Evolutionary conservation across 2,888 invertebrate species (phyloP).

Genomic region (Drosophila dives): DNA sequence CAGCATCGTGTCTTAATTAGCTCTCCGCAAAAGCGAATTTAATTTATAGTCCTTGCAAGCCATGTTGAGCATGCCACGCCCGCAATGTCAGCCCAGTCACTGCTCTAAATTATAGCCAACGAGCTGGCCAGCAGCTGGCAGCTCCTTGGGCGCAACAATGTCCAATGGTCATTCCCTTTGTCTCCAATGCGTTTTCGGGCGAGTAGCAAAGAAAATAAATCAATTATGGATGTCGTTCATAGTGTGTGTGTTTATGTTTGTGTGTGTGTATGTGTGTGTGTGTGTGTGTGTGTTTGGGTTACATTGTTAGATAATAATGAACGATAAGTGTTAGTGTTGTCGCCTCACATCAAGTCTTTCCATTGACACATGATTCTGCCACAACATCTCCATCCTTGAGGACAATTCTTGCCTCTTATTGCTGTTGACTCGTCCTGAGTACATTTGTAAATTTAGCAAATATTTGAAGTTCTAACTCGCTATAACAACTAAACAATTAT

Average conservation of each 20-base stretch:
- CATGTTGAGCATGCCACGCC: conserved; percentile 46
- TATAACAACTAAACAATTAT: conserved; percentile 66
- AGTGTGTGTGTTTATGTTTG: conserved; percentile 21
- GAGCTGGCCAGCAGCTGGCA: conserved; percentile 15
- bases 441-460: conserved; percentile 80
- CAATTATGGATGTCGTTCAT: conserved; percentile 57
- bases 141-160: conserved; percentile 47
- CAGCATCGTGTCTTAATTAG: conserved; percentile 63
- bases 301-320: conserved; percentile 78
- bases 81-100: conserved; percentile 35
- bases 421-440: conserved; percentile 64
- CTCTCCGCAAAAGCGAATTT: conserved; percentile 61
- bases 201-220: conserved; percentile 57
- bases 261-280: conserved; percentile 5
- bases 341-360: conserved; percentile 40
- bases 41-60: conserved; percentile 68
- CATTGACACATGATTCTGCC: conserved; percentile 6
- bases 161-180: conserved; percentile 36
- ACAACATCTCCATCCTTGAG: conserved; percentile 17
- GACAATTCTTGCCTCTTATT: conserved; percentile 26
- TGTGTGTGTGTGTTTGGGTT: conserved; percentile 22
- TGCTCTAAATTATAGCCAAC: conserved; percentile 54
- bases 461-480: conserved; percentile 75
- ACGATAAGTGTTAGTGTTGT: conserved; percentile 76
- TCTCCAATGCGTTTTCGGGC: conserved; percentile 26